Evolutionary conservation across 2,888 invertebrate genomes (phyloP), one percentile per base, ranked within the genome.

Genomic region (Andrena chrysosceles): DNA sequence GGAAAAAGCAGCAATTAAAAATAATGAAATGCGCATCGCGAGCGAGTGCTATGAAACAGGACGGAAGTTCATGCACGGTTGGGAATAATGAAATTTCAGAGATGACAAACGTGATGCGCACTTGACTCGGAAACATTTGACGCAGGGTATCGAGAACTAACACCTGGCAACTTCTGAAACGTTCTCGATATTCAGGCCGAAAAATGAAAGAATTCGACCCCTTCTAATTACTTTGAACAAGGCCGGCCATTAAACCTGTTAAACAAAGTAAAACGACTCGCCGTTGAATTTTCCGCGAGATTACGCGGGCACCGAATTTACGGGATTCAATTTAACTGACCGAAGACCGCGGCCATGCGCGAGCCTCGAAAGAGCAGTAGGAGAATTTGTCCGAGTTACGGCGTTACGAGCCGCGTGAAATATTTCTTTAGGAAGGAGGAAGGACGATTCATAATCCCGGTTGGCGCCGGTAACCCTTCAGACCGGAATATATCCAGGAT

Each of bases 181-280:
- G 13, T 23, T 20, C 59, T 20, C 33, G 59, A 48, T n/a, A 8
- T 8, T 48, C 35, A 13, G 13, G 63, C 23, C 23, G 8, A 63
- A 62, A 42, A 62, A 63, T 31, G 35, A 16, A 70, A 33, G 48
- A 33, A 49, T 26, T 60, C 33, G 35, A 10, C n/a, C 49, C n/a
- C 75, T 69, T 42, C 13, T 69, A 75, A 75, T 62, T 75, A 62
- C 60, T 62, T 75, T 23, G 20, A 75, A 75, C 62, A 52, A 35
- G 20, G 31, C 42, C 26, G 54, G 56, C 26, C 20, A 8, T 23
- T n/a, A 35, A 2, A 10, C 49, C 20, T 26, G 20, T 71, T 64
- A 59, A 73, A 66, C 72, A 66, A 66, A 66, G 26, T 48, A 49
- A 77, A 73, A 56, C 72, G 59, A 66, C 48, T 66, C 35, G 49